Base-by-base conservation (phyloP, 2,888 invertebrate genomes). In the Heliconius charithonia region DNA sequence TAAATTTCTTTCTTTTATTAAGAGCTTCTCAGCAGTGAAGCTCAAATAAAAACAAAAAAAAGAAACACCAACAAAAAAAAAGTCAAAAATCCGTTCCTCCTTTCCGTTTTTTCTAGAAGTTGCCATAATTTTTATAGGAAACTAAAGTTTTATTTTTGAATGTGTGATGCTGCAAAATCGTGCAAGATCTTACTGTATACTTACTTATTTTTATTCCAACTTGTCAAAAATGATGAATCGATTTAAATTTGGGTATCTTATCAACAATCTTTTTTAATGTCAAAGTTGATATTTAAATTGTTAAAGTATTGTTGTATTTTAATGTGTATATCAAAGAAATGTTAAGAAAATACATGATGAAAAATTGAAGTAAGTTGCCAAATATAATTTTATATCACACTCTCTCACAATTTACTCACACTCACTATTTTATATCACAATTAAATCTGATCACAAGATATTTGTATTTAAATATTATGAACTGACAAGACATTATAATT, bases 221-320 rank as follows among this genome's bases (percentile, higher is more conserved):
- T 41, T 62, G 76, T 70, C 69, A 69, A 69, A 76, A 59, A 32
- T 32, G 69, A 25, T 69, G 29, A 22, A 62, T 70, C 41, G 69
- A 45, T 62, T 76, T 69, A 76, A 45, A 16, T 2, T 75, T 37
- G 59, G 25, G 37, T 56, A 6, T 59, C 56, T 56, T 51, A n/a
- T 27, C 45, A n/a, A 59, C 59, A 59, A 59, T 59, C 59, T 59
- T 59, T 22, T n/a, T 59, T 59, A 51, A 59, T n/a, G 59, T 59
- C n/a, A 59, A 59, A 22, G n/a, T 12, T n/a, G n/a, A 51, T 51
- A 51, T 51, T 22, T 51, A 51, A 51, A 51, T 51, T 51, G 51
- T 51, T 16, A 19, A 51, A 51, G 51, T 6, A 6, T 22, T 51
- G 19, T 51, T 51, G 51, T 19, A 7, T 2, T 51, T 51, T 51